These are phyloP conservation scores for Lophura nycthemera DNA, from an alignment of 2,113 vertebrate genomes.

Conservation along the genomic window DNA sequence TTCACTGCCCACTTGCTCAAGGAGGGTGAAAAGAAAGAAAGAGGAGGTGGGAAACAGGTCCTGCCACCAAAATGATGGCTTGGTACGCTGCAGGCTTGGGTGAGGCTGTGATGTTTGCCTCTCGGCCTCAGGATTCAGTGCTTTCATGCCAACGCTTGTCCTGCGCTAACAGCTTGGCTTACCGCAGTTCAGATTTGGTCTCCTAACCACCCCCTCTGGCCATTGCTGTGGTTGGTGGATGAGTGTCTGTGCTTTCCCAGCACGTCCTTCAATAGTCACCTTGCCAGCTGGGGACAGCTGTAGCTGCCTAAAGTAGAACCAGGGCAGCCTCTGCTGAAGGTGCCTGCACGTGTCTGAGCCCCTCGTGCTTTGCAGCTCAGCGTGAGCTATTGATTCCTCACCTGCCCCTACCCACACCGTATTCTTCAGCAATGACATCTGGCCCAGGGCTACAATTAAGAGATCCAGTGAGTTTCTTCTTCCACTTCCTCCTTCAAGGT, in stretches of 20 bases:
- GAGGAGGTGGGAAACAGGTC: neutral
- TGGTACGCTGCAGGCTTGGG: neutral
- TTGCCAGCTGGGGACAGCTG: neutral
- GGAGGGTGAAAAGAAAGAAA: neutral
- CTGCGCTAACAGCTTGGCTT: neutral
- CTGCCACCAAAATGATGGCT: neutral
- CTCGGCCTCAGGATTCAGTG: neutral
- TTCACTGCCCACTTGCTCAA: neutral
- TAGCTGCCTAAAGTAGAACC: rapidly evolving
- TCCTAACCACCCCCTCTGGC: neutral
- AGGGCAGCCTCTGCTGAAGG: neutral
- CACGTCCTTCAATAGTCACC: neutral
- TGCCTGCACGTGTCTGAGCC: rapidly evolving
- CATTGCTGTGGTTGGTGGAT: neutral
- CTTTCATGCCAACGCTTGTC: neutral
- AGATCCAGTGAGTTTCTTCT: neutral
- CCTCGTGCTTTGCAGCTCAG: neutral
- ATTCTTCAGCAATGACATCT: neutral
- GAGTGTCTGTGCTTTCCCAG: neutral
- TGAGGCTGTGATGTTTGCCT: neutral
- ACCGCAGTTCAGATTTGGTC: neutral
- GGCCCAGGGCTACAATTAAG: neutral
- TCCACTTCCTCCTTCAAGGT: neutral
- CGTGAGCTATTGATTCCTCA: neutral
- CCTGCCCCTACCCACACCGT: neutral